phyloP scores from a whole-genome alignment of 2,797 vertebrate genomes.

The Rhinichthys osculus region DNA sequence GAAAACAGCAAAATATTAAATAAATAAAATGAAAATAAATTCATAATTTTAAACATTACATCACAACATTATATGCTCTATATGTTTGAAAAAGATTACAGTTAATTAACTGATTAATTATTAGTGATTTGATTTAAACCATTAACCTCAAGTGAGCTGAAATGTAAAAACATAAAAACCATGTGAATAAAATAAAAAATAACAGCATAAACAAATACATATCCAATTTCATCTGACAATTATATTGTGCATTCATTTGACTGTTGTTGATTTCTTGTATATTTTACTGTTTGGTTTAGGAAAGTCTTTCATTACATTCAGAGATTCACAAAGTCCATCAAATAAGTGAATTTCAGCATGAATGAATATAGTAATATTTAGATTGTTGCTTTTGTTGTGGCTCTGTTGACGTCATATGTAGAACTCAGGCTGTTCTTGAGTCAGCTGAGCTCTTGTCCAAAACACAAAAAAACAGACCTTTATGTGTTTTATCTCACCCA shows the following conservation, averaged over 20 bases:
- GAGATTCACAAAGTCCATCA: background rate
- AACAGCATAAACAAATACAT: background rate
- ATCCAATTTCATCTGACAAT: background rate
- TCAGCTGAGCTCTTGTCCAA: background rate
- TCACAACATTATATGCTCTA: background rate
- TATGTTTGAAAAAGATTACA: background rate
- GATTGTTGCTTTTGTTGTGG: background rate
- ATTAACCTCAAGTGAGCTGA: background rate
- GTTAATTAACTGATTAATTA: background rate
- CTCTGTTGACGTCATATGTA: background rate
- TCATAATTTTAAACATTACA: background rate
- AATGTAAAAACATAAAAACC: background rate
- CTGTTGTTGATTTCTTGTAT: too few relatives aligned
- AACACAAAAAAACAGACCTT: slow-evolving; percentile 13
- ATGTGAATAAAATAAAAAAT: background rate
- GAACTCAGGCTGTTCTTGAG: background rate
- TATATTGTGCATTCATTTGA: background rate
- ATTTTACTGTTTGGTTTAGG: too few relatives aligned
- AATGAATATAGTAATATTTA: background rate
- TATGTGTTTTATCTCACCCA: slow-evolving; percentile 40
- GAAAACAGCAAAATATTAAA: background rate
- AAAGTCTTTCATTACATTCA: background rate
- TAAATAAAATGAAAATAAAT: background rate
- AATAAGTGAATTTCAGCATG: background rate
- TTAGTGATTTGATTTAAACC: background rate